Percentiles rank a stretch among this genome's conserved stretches.
phyloP scores from a whole-genome alignment of 2,113 vertebrate species.

The Syrmaticus mikado region DNA sequence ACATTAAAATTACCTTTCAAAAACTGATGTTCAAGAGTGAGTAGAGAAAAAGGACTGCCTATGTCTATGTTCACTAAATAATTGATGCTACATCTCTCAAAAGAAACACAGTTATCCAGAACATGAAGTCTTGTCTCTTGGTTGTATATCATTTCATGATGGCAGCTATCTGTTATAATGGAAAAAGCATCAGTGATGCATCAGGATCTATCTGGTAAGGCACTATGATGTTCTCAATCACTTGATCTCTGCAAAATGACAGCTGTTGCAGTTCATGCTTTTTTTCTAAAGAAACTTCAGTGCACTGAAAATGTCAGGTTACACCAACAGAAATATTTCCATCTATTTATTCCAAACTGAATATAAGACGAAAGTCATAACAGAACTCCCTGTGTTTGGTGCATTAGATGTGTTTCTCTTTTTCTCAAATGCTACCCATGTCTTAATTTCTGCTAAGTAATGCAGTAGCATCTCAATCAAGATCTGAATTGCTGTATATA shows the following conservation, averaged over 20 bases:
- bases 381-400: not conserved
- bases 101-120: not conserved
- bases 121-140: not conserved
- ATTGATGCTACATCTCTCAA: not conserved
- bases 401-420: not conserved
- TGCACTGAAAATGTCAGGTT: constrained; percentile 33
- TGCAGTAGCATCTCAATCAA: not conserved
- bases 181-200: constrained; percentile 32
- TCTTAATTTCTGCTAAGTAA: constrained; percentile 17
- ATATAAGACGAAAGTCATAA: not conserved
- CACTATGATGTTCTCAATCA: constrained; percentile 25
- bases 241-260: constrained; percentile 17
- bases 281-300: constrained; percentile 15
- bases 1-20: not conserved
- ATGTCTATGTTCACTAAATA: not conserved
- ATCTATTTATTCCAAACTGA: constrained; percentile 27
- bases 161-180: constrained; percentile 17
- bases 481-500: not conserved
- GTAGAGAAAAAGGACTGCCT: not conserved
- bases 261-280: not conserved
- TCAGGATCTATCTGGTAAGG: constrained; percentile 19
- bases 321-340: constrained; percentile 13
- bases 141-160: constrained; percentile 17
- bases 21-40: not conserved
- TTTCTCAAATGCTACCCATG: not conserved